These are phyloP conservation scores for Cheilinus undulatus DNA, from an alignment of 2,113 vertebrate genomes.

Conservation along the genomic window DNA sequence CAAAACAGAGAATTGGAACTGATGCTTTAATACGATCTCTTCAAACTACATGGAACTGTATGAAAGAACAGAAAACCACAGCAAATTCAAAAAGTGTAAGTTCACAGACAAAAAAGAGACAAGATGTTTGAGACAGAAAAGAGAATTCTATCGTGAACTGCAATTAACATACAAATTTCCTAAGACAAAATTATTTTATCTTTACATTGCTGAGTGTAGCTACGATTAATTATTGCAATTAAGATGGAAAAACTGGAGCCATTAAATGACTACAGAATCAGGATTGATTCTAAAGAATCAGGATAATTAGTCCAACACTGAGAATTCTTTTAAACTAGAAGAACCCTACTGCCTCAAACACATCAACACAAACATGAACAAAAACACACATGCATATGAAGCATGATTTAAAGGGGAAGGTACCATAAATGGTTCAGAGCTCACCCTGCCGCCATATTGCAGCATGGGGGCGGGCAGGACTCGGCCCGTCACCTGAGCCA, in stretches of 20 bases:
- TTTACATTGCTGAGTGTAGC: too few species aligned
- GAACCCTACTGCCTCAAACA: slow-evolving; percentile 14
- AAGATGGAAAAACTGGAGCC: background rate
- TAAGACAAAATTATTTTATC: too few species aligned
- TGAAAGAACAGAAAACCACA: slow-evolving; percentile 3
- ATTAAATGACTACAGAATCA: background rate
- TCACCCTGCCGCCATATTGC: slow-evolving; percentile 97
- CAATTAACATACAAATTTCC: too few species aligned
- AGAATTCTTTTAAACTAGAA: background rate
- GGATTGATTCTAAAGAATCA: background rate
- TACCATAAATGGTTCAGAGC: slow-evolving; percentile 84
- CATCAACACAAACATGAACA: slow-evolving; percentile 8
- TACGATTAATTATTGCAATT: background rate
- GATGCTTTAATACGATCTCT: background rate
- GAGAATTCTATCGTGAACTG: too few species aligned
- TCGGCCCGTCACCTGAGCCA: slow-evolving; percentile 95
- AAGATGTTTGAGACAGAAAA: background rate
- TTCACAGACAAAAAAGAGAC: background rate
- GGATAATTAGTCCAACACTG: background rate
- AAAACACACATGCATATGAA: slow-evolving; percentile 46
- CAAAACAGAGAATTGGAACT: slow-evolving; percentile 5
- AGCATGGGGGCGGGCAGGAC: slow-evolving; percentile 98
- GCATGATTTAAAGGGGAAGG: slow-evolving; percentile 73
- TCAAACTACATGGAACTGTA: background rate
- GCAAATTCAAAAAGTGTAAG: background rate